Evolutionary conservation across 1,140 invertebrate genomes (phyloP).

Genomic region (Leucophenga varia): DNA sequence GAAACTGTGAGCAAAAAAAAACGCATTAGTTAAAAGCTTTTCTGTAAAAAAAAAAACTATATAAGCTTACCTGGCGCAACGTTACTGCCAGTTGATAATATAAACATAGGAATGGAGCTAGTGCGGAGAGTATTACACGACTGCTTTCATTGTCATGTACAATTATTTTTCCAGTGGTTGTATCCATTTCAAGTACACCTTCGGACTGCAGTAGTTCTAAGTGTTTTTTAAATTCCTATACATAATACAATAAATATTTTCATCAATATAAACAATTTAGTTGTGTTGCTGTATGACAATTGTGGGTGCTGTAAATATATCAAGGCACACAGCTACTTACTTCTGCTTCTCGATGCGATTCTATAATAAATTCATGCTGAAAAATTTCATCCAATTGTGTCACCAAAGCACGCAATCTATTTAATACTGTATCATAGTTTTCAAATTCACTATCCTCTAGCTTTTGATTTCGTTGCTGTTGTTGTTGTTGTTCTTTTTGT

Average conservation of each 20-base stretch:
- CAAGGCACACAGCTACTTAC: too few relatives aligned
- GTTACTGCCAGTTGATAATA: constrained; percentile 47
- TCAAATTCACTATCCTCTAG: constrained; percentile 10
- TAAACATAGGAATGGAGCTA: constrained; percentile 46
- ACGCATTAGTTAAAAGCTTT: neutral
- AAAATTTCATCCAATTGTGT: constrained; percentile 39
- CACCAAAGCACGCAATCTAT: constrained; percentile 31
- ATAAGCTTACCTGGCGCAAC: constrained; percentile 30
- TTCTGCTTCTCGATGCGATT: constrained; percentile 52
- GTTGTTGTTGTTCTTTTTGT: constrained; percentile 20
- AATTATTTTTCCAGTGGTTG: constrained; percentile 19
- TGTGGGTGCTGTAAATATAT: too few relatives aligned
- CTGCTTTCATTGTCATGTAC: constrained; percentile 40
- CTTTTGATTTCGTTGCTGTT: neutral
- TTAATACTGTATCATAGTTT: constrained; percentile 25
- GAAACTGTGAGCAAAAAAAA: constrained; percentile 34
- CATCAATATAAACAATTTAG: neutral
- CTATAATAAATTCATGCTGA: constrained; percentile 51
- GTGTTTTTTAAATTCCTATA: constrained; percentile 34
- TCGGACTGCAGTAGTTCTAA: constrained; percentile 31
- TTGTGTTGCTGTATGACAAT: too few relatives aligned
- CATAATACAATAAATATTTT: too few relatives aligned
- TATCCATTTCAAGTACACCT: constrained; percentile 22
- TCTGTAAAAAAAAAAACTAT: neutral
- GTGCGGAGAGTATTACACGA: constrained; percentile 35